Evolutionary conservation across 2,888 invertebrate genomes (phyloP).

Genomic region (Epistrophella euchroma): DNA sequence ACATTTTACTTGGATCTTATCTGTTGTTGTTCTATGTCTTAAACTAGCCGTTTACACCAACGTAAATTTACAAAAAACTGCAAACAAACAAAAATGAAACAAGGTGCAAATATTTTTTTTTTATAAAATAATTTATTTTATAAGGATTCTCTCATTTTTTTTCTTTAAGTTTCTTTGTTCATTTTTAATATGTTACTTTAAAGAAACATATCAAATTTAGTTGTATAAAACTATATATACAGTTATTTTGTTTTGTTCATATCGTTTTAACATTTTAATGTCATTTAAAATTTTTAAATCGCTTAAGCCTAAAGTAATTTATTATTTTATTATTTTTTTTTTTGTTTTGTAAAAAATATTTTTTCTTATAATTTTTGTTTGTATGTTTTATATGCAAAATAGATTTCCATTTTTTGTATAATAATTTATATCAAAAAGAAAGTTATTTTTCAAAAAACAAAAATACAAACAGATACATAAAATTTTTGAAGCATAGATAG

Average conservation of each 20-base stretch:
- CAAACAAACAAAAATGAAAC: no score
- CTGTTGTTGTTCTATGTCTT: no score
- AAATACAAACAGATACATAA: not conserved
- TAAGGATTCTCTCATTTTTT: constrained; percentile 55
- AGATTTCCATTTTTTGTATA: constrained; percentile 68
- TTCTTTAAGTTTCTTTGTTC: constrained; percentile 39
- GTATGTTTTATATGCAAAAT: constrained; percentile 70
- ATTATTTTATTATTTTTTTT: constrained; percentile 23
- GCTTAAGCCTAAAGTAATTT: constrained; percentile 48
- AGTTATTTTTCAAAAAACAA: not conserved
- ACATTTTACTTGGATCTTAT: no score
- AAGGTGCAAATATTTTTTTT: not conserved
- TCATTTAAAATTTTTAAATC: constrained; percentile 22
- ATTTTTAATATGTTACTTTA: constrained; percentile 26
- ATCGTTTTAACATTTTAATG: constrained; percentile 52
- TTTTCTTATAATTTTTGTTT: constrained; percentile 24
- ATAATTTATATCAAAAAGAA: constrained; percentile 55
- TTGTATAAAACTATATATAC: constrained; percentile 74
- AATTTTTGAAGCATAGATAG: not conserved
- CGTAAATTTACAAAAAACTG: no score
- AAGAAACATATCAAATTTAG: constrained; percentile 45
- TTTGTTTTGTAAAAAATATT: constrained; percentile 65
- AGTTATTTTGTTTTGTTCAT: constrained; percentile 36
- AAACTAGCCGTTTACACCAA: no score
- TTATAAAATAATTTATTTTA: constrained; percentile 75